Evolutionary conservation across 1,140 invertebrate species (phyloP).

Genomic region (Metaphire vulgaris): DNA sequence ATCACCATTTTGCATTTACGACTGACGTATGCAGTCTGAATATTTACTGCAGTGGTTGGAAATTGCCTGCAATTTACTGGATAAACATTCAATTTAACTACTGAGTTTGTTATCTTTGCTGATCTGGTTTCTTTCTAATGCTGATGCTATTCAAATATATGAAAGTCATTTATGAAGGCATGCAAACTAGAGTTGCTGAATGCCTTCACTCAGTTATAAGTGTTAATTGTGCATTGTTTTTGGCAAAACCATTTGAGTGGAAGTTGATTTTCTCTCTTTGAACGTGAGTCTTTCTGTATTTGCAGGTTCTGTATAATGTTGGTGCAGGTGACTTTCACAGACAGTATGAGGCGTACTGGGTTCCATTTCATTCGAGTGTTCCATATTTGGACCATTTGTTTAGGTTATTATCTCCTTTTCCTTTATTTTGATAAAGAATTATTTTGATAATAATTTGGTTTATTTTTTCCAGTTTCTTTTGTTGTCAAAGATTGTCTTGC

Average conservation of each 20-base stretch:
- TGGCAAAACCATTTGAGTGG: neutral
- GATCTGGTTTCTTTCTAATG: neutral
- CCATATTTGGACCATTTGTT: neutral
- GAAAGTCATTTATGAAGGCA: neutral
- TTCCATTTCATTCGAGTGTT: neutral
- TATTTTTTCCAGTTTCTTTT: neutral
- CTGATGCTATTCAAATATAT: neutral
- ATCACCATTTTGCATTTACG: neutral
- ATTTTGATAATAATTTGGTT: neutral
- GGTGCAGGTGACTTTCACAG: neutral
- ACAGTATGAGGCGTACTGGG: neutral
- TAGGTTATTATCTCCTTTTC: neutral
- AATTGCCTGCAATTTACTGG: neutral
- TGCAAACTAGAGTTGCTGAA: no score
- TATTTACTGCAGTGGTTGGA: neutral
- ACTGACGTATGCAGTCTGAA: neutral
- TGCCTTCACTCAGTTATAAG: neutral
- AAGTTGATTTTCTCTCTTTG: neutral
- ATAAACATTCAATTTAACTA: neutral
- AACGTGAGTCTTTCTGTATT: no score
- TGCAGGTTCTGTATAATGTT: neutral
- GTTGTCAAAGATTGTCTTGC: no score
- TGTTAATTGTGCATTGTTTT: neutral
- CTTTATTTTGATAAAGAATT: neutral
- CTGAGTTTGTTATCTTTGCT: neutral